phyloP scores from a whole-genome alignment of 2,797 vertebrate genomes.

The Parotocinclus haroldoi region DNA sequence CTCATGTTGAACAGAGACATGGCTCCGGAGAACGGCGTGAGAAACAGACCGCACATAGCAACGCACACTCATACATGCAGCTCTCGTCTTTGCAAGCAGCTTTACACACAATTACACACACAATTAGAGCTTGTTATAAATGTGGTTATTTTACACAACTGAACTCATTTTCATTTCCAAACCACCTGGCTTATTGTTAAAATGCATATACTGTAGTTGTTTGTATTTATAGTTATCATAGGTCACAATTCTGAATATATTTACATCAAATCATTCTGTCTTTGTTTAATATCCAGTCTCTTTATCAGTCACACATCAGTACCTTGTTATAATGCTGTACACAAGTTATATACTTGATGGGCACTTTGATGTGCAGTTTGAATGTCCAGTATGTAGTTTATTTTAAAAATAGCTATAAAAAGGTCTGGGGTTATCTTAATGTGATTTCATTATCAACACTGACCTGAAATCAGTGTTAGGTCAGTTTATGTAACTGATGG shows the following conservation, averaged over 20 bases:
- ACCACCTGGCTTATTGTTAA: background rate
- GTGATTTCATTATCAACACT: background rate
- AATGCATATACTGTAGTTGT: background rate
- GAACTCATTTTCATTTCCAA: background rate
- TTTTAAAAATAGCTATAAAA: background rate
- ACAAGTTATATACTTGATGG: background rate
- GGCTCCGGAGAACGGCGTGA: slow-evolving; percentile 44
- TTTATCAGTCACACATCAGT: background rate
- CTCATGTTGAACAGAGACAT: slow-evolving; percentile 40
- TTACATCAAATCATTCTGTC: too few relatives aligned
- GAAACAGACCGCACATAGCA: slow-evolving; percentile 43
- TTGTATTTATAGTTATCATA: background rate
- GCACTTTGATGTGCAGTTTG: background rate
- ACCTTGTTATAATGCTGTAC: background rate
- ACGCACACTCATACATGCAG: slow-evolving; percentile 29
- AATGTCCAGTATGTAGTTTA: background rate
- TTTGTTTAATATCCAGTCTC: background rate
- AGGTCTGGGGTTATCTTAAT: background rate
- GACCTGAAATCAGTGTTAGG: too few relatives aligned
- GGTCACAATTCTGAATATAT: background rate
- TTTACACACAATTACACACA: slow-evolving; percentile 8
- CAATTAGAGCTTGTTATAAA: background rate
- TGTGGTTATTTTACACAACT: background rate
- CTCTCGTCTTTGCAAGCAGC: slow-evolving; percentile 8
- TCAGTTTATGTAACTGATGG: too few relatives aligned